phyloP scores from a whole-genome alignment of 2,113 vertebrate genomes.

The Protomyctophum bolini region DNA sequence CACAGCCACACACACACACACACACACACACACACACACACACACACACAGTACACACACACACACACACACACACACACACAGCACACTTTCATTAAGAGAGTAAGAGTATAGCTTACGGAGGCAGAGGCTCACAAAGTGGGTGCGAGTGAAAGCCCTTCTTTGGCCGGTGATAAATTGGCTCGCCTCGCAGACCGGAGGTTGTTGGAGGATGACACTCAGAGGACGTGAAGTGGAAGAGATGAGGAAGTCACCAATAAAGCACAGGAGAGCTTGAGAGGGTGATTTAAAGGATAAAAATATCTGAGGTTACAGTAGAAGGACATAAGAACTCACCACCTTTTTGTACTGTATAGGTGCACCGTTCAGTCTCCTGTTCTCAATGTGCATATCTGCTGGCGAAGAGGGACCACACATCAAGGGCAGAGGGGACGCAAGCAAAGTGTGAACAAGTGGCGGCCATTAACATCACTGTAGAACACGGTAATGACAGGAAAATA shows the following conservation, averaged over 20 bases:
- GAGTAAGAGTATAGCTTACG: conserved; percentile 53
- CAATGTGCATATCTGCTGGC: not conserved
- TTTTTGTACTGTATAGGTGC: not conserved
- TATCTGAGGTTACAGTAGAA: conserved; percentile 54
- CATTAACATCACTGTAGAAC: conserved; percentile 58
- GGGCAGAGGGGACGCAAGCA: conserved; percentile 45
- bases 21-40: too few relatives aligned
- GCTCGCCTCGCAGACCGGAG: conserved; percentile 53
- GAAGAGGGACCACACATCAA: conserved; percentile 53
- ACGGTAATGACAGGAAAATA: conserved; percentile 60
- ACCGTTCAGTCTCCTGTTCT: conserved; percentile 35
- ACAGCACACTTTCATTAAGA: conserved; percentile 67
- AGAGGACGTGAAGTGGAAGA: conserved; percentile 70
- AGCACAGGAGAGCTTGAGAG: conserved; percentile 37
- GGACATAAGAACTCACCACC: conserved; percentile 17
- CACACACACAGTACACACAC: too few relatives aligned
- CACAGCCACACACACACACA: too few relatives aligned
- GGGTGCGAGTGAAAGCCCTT: conserved; percentile 69
- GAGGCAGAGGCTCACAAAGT: conserved; percentile 53
- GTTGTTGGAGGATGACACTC: conserved; percentile 68
- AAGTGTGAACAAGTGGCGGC: conserved; percentile 45
- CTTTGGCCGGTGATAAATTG: conserved; percentile 76
- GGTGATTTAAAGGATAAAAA: conserved; percentile 70
- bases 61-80: too few relatives aligned
- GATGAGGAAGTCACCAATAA: conserved; percentile 78